Conservation (phyloP, 2,797 vertebrate genomes). For the Vultur gryphus region DNA sequence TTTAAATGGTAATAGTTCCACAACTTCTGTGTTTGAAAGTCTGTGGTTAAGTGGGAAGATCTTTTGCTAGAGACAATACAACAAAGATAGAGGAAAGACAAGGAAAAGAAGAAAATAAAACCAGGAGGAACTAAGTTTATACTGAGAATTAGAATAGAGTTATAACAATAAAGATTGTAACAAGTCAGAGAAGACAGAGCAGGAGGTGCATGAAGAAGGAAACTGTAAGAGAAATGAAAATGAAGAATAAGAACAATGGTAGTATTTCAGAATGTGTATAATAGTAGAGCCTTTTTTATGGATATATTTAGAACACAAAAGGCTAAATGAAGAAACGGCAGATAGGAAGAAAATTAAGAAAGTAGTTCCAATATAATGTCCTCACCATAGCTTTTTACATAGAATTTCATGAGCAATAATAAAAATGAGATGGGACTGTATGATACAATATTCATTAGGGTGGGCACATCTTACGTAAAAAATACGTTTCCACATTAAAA, state of each 20-base stretch:
- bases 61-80: not conserved
- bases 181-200: not conserved
- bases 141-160: not conserved
- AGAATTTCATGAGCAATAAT: not conserved
- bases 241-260: not conserved
- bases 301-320: not conserved
- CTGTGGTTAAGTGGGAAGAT: not conserved
- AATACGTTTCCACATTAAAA: not conserved
- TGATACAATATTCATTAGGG: not conserved
- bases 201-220: not conserved
- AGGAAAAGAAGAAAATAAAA: not conserved
- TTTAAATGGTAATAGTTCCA: not conserved
- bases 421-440: not conserved
- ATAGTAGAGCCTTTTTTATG: not conserved
- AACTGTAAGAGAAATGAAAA: not conserved
- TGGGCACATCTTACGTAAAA: not conserved
- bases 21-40: not conserved
- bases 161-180: not conserved
- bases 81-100: not conserved
- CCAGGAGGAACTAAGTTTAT: not conserved
- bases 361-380: not conserved
- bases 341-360: not conserved
- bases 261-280: not conserved
- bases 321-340: not conserved
- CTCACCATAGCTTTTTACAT: not conserved